Conservation (phyloP, 2,113 vertebrate species). For the Syngnathus floridae region DNA sequence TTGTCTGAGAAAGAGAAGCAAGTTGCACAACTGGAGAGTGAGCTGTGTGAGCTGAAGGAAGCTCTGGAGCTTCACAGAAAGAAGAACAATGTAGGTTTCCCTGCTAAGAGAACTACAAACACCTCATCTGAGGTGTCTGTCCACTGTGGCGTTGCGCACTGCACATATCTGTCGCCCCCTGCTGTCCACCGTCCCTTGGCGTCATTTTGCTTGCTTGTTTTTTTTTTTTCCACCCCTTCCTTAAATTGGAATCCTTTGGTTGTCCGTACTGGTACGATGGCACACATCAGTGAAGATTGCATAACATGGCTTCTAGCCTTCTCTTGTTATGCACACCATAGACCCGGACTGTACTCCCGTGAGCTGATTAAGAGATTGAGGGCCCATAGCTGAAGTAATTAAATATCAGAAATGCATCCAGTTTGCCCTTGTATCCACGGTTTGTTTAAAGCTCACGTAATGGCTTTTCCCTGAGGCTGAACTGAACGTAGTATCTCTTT, state of each 20-base stretch:
- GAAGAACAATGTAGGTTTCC: slow-evolving; percentile 92
- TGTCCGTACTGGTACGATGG: slow-evolving; percentile 8
- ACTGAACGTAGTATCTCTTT: slow-evolving; percentile 95
- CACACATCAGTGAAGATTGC: slow-evolving; percentile 37
- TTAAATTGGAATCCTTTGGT: not conserved
- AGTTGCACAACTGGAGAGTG: slow-evolving; percentile 71
- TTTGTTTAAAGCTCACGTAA: slow-evolving; percentile 34
- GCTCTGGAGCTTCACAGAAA: slow-evolving; percentile 87
- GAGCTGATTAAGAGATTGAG: slow-evolving; percentile 44
- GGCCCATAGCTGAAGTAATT: slow-evolving; percentile 32
- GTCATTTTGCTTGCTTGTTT: slow-evolving; percentile 11
- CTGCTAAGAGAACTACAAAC: not conserved
- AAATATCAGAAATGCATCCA: slow-evolving; percentile 22
- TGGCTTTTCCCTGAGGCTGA: slow-evolving; percentile 71
- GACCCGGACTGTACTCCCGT: slow-evolving; percentile 31
- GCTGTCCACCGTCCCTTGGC: slow-evolving; percentile 19
- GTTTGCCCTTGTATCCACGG: slow-evolving; percentile 24
- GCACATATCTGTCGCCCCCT: slow-evolving; percentile 28
- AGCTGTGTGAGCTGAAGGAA: slow-evolving; percentile 78
- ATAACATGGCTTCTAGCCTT: slow-evolving; percentile 48
- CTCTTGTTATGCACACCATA: slow-evolving; percentile 34
- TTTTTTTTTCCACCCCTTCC: not conserved
- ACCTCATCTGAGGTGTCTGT: slow-evolving; percentile 6
- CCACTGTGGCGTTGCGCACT: slow-evolving; percentile 19
- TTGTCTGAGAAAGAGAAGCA: slow-evolving; percentile 80